Conservation (phyloP, 1,140 invertebrate species). For the Micrasema longulum region DNA sequence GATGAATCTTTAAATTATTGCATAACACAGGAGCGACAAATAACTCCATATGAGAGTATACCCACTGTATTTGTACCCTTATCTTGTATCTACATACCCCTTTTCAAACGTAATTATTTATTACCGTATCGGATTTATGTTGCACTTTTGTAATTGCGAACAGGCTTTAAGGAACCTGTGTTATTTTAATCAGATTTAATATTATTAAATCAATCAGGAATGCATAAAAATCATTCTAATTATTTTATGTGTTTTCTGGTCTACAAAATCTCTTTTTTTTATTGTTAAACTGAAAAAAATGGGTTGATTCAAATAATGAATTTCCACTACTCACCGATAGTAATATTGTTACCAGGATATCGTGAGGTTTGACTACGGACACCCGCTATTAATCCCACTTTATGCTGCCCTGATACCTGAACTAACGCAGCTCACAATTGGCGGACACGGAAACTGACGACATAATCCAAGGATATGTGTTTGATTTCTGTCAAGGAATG, state of each 20-base stretch:
- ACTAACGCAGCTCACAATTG: slow-evolving; percentile 28
- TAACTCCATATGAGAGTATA: slow-evolving; percentile 49
- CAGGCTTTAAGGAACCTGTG: no score
- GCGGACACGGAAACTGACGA: slow-evolving; percentile 30
- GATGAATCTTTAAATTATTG: slow-evolving; percentile 56
- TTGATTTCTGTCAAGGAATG: slow-evolving; percentile 38
- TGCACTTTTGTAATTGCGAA: no score
- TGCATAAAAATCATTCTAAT: no score
- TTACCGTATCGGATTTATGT: background rate
- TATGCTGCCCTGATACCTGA: slow-evolving; percentile 44
- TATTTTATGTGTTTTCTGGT: no score
- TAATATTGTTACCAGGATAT: background rate
- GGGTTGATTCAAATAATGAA: no score
- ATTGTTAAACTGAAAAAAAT: no score
- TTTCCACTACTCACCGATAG: no score
- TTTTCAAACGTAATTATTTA: slow-evolving; percentile 12
- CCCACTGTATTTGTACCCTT: slow-evolving; percentile 1
- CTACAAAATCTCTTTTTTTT: no score
- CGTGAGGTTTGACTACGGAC: slow-evolving; percentile 20
- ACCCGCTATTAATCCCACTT: slow-evolving; percentile 49
- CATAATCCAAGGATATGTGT: slow-evolving; percentile 49
- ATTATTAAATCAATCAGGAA: no score
- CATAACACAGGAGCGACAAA: slow-evolving; percentile 55
- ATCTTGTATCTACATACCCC: slow-evolving; percentile 5
- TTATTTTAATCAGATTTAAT: no score